Conservation (phyloP, 2,888 invertebrate genomes). For the Alloplasta piceator region DNA sequence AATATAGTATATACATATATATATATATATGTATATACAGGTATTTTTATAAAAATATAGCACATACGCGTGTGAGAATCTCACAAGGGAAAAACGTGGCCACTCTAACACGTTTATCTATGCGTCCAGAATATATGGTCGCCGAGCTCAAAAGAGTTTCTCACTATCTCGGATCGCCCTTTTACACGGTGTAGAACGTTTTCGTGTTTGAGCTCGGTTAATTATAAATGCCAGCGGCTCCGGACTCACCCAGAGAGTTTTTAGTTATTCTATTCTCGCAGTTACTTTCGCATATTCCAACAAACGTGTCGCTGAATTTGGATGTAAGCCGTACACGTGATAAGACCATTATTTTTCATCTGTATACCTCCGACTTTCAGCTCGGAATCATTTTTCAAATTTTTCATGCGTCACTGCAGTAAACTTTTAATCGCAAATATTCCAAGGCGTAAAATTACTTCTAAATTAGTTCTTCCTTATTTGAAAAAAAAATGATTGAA, state of each 20-base stretch:
- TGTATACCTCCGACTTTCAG: constrained; percentile 6
- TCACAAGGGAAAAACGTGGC: not conserved
- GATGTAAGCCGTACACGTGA: not conserved
- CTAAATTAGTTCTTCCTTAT: no score
- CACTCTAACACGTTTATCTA: constrained; percentile 44
- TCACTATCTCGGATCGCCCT: constrained; percentile 46
- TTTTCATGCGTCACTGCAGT: no score
- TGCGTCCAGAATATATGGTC: constrained; percentile 13
- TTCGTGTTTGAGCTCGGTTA: constrained; percentile 52
- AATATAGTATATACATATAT: not conserved
- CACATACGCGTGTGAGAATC: not conserved
- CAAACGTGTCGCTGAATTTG: not conserved
- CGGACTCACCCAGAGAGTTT: constrained; percentile 1
- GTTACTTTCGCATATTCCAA: not conserved
- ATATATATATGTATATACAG: no score
- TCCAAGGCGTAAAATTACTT: no score
- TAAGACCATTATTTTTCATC: constrained; percentile 16
- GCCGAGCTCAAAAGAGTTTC: constrained; percentile 30
- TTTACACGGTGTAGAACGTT: constrained; percentile 28
- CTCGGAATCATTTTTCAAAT: not conserved
- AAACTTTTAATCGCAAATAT: no score
- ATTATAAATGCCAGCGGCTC: constrained; percentile 22
- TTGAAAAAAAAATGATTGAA: no score
- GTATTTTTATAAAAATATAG: not conserved
- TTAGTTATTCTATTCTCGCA: constrained; percentile 9